Base-by-base conservation (phyloP, 2,113 vertebrate genomes). In the Ahaetulla prasina region DNA sequence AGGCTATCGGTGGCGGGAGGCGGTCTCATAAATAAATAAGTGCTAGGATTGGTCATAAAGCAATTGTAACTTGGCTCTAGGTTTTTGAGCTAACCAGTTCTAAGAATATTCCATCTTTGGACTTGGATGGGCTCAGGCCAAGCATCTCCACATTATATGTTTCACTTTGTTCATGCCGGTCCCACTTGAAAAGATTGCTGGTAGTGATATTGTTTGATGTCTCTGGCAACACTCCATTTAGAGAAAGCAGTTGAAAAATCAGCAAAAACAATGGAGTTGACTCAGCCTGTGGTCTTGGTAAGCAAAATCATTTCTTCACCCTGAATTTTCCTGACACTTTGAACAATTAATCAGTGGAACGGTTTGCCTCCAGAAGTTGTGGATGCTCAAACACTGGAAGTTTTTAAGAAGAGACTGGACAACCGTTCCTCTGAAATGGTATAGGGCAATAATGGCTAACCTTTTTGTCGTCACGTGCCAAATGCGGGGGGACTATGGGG, bases 211-310 rank as follows among this genome's bases (percentile, higher is more conserved):
- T 96, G 4, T 97, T 95, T 97, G 97, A 96, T 63, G 96, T 97
- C 93, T 96, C 97, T 96, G 95, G 93, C 95, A 97, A 97, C 96
- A 95, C 94, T 97, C 95, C 95, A 95, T 97, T 97, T 97, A 96
- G 96, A 97, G 96, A 95, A 94, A 96, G 96, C 91, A 93, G 93
- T 96, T 98, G 97, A 97, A 97, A 60, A 97, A 94, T 95, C 96
- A 96, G 95, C 91, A 95, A 94, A 94, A 95, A 94, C 95, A 94
- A 90, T 95, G 95, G 95, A 96, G 94, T 87, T 96, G 95, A 96
- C 92, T 95, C 96, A 68, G 96, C 92, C 91, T 95, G 91, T 94
- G 96, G 94, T 95, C 91, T 96, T 96, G 96, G 95, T 94, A 96
- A 97, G 96, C 97, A 97, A 95, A 97, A 39, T 22, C 8, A 80